Evolutionary conservation across 2,113 vertebrate genomes (phyloP), one percentile per base, ranked within the genome.

Genomic region (Gadus macrocephalus): DNA sequence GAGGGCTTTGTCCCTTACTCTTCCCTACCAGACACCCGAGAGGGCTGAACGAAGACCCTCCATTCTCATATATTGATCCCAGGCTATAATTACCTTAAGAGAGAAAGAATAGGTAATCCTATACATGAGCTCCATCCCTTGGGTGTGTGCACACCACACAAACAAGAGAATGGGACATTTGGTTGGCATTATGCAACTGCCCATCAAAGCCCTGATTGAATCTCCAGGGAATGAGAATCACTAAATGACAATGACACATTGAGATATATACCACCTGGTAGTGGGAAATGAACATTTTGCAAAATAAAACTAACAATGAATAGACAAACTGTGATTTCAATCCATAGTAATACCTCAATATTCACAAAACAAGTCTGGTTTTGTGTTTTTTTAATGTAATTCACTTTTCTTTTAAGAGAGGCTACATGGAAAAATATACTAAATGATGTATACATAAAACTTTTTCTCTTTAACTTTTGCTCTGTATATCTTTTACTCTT

Each of bases 21-120:
- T 14, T 49, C 42, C 42, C 8, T 49, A 25, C 42, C 42, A 49
- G 42, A 49, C 42, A 49, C 11, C 42, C 42, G 8, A 49, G 42
- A 49, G 68, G 53, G 55, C 25, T 19, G 64, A 70, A 75, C 70
- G 71, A 16, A 65, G 42, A 49, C 42, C 42, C 42, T 49, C 42
- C 49, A 25, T 25, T 62, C 65, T 66, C 56, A 20, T 64, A 75
- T 78, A 69, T 75, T 66, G 75, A 86, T 69, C 67, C 16, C 17
- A 15, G 12, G 19, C 78, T 73, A 77, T 78, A 75, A 79, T 85
- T 73, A 80, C 74, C 67, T 12, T 70, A 28, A 15, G 38, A 17
- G 64, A 17, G 55, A 58, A 58, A n/a, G 22, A 79, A 66, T 66
- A 28, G 56, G 83, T 80, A 85, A 88, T 76, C 61, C 49, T 78